These are phyloP conservation scores for Drosophila erecta DNA, from an alignment of 1,140 invertebrate species.

Conservation along the genomic window DNA sequence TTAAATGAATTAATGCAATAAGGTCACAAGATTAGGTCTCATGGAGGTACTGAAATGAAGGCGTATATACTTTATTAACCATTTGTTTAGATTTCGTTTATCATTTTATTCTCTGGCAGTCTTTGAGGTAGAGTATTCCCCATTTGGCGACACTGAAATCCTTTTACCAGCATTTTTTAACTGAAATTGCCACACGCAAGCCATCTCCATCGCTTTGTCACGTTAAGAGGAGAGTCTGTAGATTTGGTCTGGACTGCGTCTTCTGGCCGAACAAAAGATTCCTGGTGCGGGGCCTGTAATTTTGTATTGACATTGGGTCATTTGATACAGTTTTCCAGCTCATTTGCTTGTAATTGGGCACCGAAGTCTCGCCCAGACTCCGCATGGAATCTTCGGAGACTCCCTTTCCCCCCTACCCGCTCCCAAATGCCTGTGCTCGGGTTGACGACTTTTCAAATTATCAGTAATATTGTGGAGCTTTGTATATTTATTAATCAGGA, in stretches of 20 bases:
- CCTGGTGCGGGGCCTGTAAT: conserved; percentile 64
- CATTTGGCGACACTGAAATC: not conserved
- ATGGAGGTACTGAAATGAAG: too few relatives aligned
- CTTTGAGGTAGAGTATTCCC: not conserved
- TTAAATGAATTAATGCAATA: not conserved
- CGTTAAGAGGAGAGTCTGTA: conserved; percentile 49
- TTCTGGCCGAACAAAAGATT: conserved; percentile 56
- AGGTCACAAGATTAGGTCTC: too few relatives aligned
- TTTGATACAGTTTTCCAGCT: conserved; percentile 84
- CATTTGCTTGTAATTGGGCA: conserved; percentile 84
- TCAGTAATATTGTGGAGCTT: conserved; percentile 78
- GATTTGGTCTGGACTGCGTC: conserved; percentile 34
- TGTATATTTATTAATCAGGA: conserved; percentile 79
- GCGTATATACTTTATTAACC: too few relatives aligned
- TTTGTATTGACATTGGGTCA: conserved; percentile 81
- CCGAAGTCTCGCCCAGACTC: conserved; percentile 62
- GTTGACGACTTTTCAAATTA: conserved; percentile 83
- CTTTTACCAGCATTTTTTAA: conserved; percentile 46
- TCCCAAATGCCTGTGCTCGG: conserved; percentile 53
- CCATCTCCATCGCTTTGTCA: conserved; percentile 80
- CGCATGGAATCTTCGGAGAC: conserved; percentile 46
- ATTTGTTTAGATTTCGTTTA: too few relatives aligned
- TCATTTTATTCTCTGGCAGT: too few relatives aligned
- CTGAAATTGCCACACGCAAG: conserved; percentile 83
- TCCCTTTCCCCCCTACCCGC: not conserved